Percentiles rank a stretch among this genome's conserved stretches.
Conservation (phyloP, 2,113 vertebrate species). For the Ptyas mucosa region DNA sequence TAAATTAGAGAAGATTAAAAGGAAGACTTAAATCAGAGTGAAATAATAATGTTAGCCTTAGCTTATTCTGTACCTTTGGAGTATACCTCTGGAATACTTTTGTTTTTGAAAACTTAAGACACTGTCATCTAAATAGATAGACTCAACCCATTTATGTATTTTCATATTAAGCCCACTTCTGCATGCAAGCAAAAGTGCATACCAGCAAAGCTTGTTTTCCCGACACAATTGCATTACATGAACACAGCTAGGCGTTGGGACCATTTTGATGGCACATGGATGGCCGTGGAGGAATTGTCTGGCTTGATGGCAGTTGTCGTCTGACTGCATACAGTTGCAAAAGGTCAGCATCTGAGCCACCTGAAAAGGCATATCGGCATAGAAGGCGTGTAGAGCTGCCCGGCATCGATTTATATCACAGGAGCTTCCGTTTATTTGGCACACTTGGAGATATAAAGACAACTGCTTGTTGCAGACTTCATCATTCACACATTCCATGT, state of each 20-base stretch:
- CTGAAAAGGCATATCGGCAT: constrained; percentile 72
- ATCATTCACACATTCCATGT: constrained; percentile 75
- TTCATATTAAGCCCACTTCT: no score
- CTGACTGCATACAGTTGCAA: constrained; percentile 76
- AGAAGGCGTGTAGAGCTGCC: constrained; percentile 73
- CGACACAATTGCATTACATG: constrained; percentile 73
- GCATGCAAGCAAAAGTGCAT: constrained; percentile 17
- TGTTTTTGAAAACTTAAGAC: not conserved
- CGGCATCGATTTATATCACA: constrained; percentile 78
- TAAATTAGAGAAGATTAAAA: not conserved
- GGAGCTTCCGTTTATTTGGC: constrained; percentile 59
- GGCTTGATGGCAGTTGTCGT: constrained; percentile 75
- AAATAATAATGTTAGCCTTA: not conserved
- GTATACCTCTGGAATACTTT: not conserved
- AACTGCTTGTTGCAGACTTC: constrained; percentile 79
- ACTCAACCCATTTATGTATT: not conserved
- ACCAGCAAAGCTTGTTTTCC: constrained; percentile 80
- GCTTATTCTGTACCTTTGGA: not conserved
- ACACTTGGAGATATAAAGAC: constrained; percentile 76
- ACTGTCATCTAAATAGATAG: not conserved
- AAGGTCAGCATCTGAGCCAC: constrained; percentile 82
- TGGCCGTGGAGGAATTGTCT: constrained; percentile 75
- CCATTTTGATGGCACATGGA: constrained; percentile 64
- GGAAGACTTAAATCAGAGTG: not conserved
- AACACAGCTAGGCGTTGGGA: constrained; percentile 72